A percentile compares a stretch with the other conserved stretches of the same genome.
Evolutionary conservation across 2,888 invertebrate species (phyloP).

Genomic region (Trissolcus japonicus): DNA sequence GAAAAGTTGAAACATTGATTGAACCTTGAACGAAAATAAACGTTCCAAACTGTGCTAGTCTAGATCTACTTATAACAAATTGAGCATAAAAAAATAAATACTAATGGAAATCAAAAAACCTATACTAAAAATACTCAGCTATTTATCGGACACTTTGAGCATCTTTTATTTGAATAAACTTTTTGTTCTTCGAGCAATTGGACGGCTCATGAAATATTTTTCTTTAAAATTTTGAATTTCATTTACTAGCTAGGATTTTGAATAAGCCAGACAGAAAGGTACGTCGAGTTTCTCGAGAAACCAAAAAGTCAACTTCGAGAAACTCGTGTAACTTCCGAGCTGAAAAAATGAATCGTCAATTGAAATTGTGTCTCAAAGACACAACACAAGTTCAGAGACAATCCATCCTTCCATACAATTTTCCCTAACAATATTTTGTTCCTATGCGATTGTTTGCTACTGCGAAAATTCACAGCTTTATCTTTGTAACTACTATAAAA

Average conservation of each 20-base stretch:
- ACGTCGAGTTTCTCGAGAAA: no score
- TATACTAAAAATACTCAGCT: slow-evolving; percentile 71
- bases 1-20: not conserved
- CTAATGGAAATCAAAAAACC: not conserved
- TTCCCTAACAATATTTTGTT: no score
- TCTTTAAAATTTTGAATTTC: slow-evolving; percentile 33
- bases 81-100: slow-evolving; percentile 24
- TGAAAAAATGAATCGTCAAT: no score
- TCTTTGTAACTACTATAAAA: slow-evolving; percentile 34
- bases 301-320: no score
- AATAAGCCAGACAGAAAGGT: slow-evolving; percentile 1
- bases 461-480: slow-evolving; percentile 6
- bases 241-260: slow-evolving; percentile 49
- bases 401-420: no score
- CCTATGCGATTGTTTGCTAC: not conserved
- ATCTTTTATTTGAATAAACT: slow-evolving; percentile 50
- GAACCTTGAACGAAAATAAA: not conserved
- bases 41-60: not conserved
- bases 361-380: no score
- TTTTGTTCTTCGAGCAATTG: slow-evolving; percentile 33
- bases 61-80: slow-evolving; percentile 22
- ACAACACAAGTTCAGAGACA: no score
- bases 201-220: slow-evolving; percentile 33
- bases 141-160: slow-evolving; percentile 71
- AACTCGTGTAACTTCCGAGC: no score